Percentiles rank a stretch among this genome's conserved stretches.
These are phyloP conservation scores for Drosophila lutescens DNA, from an alignment of 2,888 invertebrate genomes.

Conservation along the genomic window DNA sequence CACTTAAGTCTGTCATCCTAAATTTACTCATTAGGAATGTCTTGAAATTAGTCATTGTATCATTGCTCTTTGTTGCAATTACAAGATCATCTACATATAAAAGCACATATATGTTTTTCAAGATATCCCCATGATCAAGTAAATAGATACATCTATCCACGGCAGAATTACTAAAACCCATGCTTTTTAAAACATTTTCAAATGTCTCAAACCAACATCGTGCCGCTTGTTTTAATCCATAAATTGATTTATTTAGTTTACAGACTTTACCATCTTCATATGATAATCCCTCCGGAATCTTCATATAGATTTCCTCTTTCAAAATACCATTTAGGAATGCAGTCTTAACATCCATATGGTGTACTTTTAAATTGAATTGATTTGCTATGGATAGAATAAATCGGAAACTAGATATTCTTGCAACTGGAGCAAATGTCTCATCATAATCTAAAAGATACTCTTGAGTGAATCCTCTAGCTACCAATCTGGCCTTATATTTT, in stretches of 20 bases:
- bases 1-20: constrained; percentile 13
- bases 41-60: constrained; percentile 7
- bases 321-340: constrained; percentile 44
- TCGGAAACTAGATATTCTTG: background rate
- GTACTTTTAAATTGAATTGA: constrained; percentile 43
- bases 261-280: constrained; percentile 8
- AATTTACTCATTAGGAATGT: constrained; percentile 12
- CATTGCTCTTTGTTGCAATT: background rate
- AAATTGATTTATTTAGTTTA: constrained; percentile 8
- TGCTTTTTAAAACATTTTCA: background rate
- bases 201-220: too few species aligned
- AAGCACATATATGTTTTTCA: too few species aligned
- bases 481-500: background rate
- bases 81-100: too few species aligned
- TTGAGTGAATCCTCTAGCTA: background rate
- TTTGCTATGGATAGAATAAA: constrained; percentile 6
- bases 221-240: too few species aligned
- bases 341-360: constrained; percentile 5
- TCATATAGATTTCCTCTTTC: constrained; percentile 30
- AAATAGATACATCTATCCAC: too few species aligned
- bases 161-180: constrained; percentile 3
- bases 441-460: background rate
- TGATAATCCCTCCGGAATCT: constrained; percentile 3
- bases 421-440: constrained; percentile 10
- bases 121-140: too few species aligned